A percentile compares a stretch with the other conserved stretches of the same genome.
Conservation (phyloP, 1,140 invertebrate genomes). For the Alviniconcha marisindica region DNA sequence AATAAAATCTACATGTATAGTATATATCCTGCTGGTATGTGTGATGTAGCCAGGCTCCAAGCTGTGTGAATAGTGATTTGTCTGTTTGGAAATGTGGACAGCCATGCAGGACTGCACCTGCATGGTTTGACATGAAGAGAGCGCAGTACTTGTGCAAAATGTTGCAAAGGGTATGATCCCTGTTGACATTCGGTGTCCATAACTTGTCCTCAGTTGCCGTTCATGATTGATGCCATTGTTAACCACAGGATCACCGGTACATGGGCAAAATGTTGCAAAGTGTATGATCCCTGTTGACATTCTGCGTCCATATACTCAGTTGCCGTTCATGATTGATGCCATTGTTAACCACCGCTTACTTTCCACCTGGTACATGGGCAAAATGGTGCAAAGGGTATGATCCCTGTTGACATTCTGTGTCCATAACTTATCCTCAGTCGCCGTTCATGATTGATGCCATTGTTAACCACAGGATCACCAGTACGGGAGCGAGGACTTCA, state of each 20-base stretch:
- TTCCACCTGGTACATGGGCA: constrained; percentile 30
- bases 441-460: no score
- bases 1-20: no score
- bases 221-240: no score
- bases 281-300: background rate
- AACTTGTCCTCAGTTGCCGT: background rate
- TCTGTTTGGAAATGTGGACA: no score
- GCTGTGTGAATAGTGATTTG: no score
- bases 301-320: background rate
- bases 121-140: no score
- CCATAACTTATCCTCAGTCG: background rate
- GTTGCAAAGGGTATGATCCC: background rate
- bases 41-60: no score
- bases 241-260: constrained; percentile 58
- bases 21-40: no score
- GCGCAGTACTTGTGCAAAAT: background rate
- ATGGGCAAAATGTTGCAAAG: background rate
- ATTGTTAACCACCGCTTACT: no score
- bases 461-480: constrained; percentile 63
- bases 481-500: constrained; percentile 43
- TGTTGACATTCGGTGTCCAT: background rate
- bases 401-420: background rate
- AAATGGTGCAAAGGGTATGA: background rate
- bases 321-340: no score
- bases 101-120: no score